Percentiles rank a stretch among this genome's conserved stretches.
Evolutionary conservation across 1,140 invertebrate genomes (phyloP).

Genomic region (Drosophila obscura): DNA sequence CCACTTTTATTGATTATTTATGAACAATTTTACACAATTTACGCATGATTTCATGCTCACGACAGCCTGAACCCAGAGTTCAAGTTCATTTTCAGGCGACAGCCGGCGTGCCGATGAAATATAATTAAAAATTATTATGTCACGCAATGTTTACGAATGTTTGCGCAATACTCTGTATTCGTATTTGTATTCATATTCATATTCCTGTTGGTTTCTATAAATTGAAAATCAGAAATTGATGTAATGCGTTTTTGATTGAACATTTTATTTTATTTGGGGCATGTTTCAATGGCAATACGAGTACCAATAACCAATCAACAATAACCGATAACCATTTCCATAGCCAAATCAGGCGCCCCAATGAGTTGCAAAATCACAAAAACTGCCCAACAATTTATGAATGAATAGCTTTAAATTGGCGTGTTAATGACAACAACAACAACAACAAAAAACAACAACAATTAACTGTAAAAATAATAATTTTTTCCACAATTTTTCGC

Average conservation of each 20-base stretch:
- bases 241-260: slow-evolving; percentile 77
- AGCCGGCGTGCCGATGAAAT: slow-evolving; percentile 32
- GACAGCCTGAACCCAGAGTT: slow-evolving; percentile 52
- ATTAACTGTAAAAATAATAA: slow-evolving; percentile 48
- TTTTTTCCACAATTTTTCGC: slow-evolving; percentile 57
- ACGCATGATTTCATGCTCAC: slow-evolving; percentile 37
- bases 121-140: slow-evolving; percentile 78
- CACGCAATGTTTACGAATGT: slow-evolving; percentile 62
- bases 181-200: slow-evolving; percentile 26
- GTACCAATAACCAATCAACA: no score
- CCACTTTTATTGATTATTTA: slow-evolving; percentile 53
- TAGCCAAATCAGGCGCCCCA: slow-evolving; percentile 50
- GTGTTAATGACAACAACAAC: slow-evolving; percentile 52
- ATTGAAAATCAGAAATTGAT: slow-evolving; percentile 69
- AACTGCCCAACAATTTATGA: slow-evolving; percentile 65
- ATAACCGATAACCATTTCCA: slow-evolving; percentile 22
- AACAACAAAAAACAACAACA: slow-evolving; percentile 22
- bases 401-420: slow-evolving; percentile 75
- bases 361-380: slow-evolving; percentile 64
- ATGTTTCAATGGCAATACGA: slow-evolving; percentile 41
- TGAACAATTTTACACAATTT: slow-evolving; percentile 50
- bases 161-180: slow-evolving; percentile 34
- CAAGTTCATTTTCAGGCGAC: slow-evolving; percentile 54
- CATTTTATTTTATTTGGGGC: slow-evolving; percentile 49
- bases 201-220: slow-evolving; percentile 30